Percentiles rank a stretch among this genome's conserved stretches.
phyloP scores from a whole-genome alignment of 1,140 invertebrate genomes.

The Anthonomus grandis region DNA sequence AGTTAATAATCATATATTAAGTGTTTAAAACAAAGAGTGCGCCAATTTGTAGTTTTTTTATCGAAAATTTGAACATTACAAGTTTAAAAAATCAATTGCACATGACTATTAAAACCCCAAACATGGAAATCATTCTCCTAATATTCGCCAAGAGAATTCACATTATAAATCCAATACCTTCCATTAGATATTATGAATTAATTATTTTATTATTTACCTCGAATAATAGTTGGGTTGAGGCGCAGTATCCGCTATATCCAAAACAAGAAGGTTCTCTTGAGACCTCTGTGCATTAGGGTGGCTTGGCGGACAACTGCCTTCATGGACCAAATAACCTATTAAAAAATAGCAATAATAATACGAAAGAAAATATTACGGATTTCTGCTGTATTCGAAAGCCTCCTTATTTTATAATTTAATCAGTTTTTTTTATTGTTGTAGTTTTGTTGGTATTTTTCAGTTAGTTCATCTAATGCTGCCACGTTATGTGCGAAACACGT shows the following conservation, averaged over 20 bases:
- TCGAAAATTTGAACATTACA: no score
- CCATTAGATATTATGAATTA: neutral
- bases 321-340: slow-evolving; percentile 74
- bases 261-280: slow-evolving; percentile 53
- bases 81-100: neutral
- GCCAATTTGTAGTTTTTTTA: no score
- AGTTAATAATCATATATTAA: no score
- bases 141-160: no score
- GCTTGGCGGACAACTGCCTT: slow-evolving; percentile 72
- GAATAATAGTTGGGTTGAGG: slow-evolving; percentile 68
- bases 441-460: neutral
- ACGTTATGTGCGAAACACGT: no score
- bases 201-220: slow-evolving; percentile 10
- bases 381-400: no score
- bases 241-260: slow-evolving; percentile 84
- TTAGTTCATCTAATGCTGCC: no score
- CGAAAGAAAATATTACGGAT: neutral
- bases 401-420: no score
- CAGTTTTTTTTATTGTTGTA: no score
- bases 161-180: slow-evolving; percentile 2
- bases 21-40: no score
- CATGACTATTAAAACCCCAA: neutral
- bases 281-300: slow-evolving; percentile 38
- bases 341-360: neutral
- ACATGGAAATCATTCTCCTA: no score